Evolutionary conservation across 2,888 invertebrate genomes (phyloP).

Genomic region (Trichopria drosophilae): DNA sequence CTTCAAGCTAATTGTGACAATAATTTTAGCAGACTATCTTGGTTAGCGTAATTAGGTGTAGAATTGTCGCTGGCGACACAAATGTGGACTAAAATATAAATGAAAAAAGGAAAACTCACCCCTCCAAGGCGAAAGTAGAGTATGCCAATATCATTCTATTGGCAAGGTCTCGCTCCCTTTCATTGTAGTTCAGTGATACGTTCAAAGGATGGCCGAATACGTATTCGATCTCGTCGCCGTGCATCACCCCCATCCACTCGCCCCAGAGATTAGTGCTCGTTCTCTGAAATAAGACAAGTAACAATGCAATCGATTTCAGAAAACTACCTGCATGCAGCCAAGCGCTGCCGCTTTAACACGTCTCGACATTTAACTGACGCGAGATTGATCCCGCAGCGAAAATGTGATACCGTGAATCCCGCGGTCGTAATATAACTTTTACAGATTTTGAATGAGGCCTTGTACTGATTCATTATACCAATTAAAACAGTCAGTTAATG

Average conservation of each 20-base stretch:
- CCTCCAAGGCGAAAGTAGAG: slow-evolving; percentile 89
- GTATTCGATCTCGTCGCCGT: slow-evolving; percentile 97
- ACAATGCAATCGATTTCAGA: not conserved
- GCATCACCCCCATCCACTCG: slow-evolving; percentile 99
- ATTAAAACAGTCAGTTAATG: no score
- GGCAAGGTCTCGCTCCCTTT: slow-evolving; percentile 83
- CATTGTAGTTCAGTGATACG: slow-evolving; percentile 82
- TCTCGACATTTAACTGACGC: not conserved
- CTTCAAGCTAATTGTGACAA: no score
- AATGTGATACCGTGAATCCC: no score
- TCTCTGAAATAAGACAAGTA: slow-evolving; percentile 66
- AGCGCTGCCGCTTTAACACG: not conserved
- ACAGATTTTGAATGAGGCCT: no score
- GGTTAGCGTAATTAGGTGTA: no score
- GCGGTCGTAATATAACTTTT: no score
- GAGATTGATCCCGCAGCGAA: not conserved
- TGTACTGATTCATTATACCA: no score
- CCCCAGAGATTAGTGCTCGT: slow-evolving; percentile 95
- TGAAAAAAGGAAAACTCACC: slow-evolving; percentile 83
- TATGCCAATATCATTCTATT: slow-evolving; percentile 90
- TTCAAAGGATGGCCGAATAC: slow-evolving; percentile 95
- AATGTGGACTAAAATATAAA: no score
- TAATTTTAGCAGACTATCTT: no score
- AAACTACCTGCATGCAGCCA: not conserved
- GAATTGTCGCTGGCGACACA: no score